A percentile compares a stretch with the other conserved stretches of the same genome.
Evolutionary conservation across 2,113 vertebrate species (phyloP).

Genomic region (Hypocryptadius cinnamomeus): DNA sequence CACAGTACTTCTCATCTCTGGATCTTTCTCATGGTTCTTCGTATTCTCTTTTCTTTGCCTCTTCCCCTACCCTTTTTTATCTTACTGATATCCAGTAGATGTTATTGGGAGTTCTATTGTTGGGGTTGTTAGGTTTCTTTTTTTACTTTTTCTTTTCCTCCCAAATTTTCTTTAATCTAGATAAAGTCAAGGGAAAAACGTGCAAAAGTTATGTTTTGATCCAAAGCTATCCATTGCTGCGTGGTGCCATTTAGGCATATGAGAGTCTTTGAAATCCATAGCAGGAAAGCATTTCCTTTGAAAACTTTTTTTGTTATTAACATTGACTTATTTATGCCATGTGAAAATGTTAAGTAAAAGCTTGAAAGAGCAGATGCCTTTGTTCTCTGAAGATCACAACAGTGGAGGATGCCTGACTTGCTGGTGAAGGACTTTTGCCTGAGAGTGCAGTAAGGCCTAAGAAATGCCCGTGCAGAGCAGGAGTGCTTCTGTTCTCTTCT

Average conservation of each 20-base stretch:
- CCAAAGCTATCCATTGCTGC: not conserved
- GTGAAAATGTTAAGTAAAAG: not conserved
- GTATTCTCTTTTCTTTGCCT: not conserved
- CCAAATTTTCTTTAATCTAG: not conserved
- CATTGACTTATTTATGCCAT: not conserved
- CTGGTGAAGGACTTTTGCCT: not conserved
- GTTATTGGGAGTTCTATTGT: not conserved
- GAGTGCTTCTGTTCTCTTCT: not conserved
- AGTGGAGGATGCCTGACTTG: not conserved
- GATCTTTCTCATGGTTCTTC: not conserved
- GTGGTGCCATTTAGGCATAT: accelerated
- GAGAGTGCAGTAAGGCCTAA: not conserved
- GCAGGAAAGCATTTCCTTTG: not conserved
- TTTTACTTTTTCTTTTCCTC: not conserved
- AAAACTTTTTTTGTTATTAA: not conserved
- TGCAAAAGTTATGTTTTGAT: not conserved
- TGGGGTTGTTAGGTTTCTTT: not conserved
- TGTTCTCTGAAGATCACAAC: not conserved
- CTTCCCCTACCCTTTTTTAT: not conserved
- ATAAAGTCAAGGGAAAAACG: not conserved
- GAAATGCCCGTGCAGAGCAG: accelerated
- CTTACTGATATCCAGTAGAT: not conserved
- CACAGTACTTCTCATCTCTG: not conserved
- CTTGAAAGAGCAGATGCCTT: not conserved
- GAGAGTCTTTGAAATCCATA: not conserved